phyloP scores from a whole-genome alignment of 1,140 invertebrate species.

The Diorhabda carinulata region DNA sequence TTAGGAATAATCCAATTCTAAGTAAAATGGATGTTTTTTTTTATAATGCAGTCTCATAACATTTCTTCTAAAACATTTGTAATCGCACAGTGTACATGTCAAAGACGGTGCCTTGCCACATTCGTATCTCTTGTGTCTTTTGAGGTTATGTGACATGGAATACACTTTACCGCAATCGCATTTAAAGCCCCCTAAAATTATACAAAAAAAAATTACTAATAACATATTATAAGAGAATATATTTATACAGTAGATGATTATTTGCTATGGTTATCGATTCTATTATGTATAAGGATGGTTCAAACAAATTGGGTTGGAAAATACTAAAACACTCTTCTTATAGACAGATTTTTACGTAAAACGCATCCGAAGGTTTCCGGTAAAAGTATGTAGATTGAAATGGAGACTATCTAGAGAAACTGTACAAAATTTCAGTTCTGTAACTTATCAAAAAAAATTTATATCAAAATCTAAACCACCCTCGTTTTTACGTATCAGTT shows the following conservation, averaged over 20 bases:
- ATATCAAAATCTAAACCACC: no score
- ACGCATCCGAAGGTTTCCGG: no score
- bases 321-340: no score
- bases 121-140: conserved; percentile 53
- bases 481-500: no score
- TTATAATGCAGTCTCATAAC: conserved; percentile 7
- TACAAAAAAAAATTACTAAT: neutral
- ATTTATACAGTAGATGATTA: neutral
- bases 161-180: conserved; percentile 18
- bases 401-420: no score
- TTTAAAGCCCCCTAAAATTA: neutral
- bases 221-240: neutral
- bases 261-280: neutral
- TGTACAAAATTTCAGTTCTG: no score
- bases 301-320: neutral
- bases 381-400: no score
- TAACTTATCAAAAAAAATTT: no score
- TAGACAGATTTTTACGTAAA: no score
- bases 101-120: conserved; percentile 53
- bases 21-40: neutral
- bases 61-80: conserved; percentile 42
- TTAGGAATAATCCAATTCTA: neutral
- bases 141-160: conserved; percentile 51
- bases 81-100: conserved; percentile 54
- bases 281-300: neutral